phyloP scores from a whole-genome alignment of 2,888 invertebrate genomes.

The Tenthredo distinguenda region DNA sequence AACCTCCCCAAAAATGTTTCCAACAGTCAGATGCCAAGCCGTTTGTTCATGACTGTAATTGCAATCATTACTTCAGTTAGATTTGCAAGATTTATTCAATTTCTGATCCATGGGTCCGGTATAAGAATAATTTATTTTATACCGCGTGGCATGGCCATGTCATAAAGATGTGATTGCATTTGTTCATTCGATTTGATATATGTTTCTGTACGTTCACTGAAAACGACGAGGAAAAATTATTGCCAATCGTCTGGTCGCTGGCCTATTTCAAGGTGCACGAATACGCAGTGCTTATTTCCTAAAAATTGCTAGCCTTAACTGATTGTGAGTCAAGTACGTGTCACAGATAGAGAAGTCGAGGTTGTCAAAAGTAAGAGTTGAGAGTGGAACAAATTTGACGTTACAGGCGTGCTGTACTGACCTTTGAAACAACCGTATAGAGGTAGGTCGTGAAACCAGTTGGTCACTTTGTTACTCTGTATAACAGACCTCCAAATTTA shows the following conservation, averaged over 20 bases:
- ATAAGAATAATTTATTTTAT: not conserved
- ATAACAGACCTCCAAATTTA: conserved; percentile 13
- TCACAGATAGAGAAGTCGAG: conserved; percentile 24
- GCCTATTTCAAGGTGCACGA: conserved; percentile 12
- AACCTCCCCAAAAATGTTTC: not conserved
- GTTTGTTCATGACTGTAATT: not conserved
- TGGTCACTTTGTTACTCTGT: conserved; percentile 36
- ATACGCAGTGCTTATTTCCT: not conserved
- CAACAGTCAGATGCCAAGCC: conserved; percentile 12
- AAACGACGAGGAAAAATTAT: not conserved
- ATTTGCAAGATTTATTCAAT: not conserved
- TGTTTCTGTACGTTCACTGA: not conserved
- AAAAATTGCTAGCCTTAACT: not conserved
- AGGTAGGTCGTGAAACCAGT: conserved; percentile 44
- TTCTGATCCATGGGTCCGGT: not conserved
- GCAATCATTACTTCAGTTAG: not conserved
- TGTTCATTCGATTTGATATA: not conserved
- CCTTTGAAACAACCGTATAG: conserved; percentile 36
- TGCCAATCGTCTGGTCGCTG: conserved; percentile 1
- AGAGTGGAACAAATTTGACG: not conserved
- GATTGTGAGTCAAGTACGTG: not conserved
- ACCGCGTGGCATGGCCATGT: not conserved
- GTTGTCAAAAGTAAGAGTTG: conserved; percentile 12
- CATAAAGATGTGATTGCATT: not conserved
- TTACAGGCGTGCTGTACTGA: conserved; percentile 10